Conservation (phyloP, 2,797 vertebrate species). For the Alouatta caraya region DNA sequence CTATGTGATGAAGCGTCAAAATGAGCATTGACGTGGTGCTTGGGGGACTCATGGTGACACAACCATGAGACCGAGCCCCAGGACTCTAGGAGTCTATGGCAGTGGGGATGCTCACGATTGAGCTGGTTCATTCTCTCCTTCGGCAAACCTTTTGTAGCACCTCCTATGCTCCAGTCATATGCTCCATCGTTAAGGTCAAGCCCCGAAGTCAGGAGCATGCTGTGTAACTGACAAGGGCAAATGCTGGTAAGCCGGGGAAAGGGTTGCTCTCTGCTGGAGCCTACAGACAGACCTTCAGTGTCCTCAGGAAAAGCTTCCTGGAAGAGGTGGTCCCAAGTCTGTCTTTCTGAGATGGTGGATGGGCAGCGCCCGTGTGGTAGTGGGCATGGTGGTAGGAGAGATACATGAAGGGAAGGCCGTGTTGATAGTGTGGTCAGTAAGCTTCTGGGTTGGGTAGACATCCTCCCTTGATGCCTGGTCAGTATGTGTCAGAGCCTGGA, state of each 20-base stretch:
- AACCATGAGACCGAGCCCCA: neutral
- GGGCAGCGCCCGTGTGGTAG: too few species aligned
- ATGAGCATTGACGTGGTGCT: neutral
- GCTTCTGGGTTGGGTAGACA: neutral
- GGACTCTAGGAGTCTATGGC: neutral
- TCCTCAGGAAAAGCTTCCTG: neutral
- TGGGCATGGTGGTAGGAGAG: neutral
- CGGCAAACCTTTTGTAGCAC: neutral
- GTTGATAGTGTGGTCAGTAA: rapidly evolving
- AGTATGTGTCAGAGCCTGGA: rapidly evolving
- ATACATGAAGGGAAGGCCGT: rapidly evolving
- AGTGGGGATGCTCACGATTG: neutral
- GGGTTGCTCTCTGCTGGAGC: neutral
- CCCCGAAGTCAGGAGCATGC: neutral
- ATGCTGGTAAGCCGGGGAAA: neutral
- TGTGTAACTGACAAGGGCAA: neutral
- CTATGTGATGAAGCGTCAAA: neutral
- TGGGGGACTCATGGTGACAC: neutral
- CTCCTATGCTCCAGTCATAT: rapidly evolving
- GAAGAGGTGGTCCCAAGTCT: neutral
- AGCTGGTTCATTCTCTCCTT: neutral
- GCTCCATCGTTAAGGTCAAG: neutral
- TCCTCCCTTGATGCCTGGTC: too few species aligned
- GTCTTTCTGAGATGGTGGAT: neutral
- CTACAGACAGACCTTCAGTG: neutral